These are phyloP conservation scores for Xyrauchen texanus DNA, from an alignment of 2,113 vertebrate species.

Conservation along the genomic window DNA sequence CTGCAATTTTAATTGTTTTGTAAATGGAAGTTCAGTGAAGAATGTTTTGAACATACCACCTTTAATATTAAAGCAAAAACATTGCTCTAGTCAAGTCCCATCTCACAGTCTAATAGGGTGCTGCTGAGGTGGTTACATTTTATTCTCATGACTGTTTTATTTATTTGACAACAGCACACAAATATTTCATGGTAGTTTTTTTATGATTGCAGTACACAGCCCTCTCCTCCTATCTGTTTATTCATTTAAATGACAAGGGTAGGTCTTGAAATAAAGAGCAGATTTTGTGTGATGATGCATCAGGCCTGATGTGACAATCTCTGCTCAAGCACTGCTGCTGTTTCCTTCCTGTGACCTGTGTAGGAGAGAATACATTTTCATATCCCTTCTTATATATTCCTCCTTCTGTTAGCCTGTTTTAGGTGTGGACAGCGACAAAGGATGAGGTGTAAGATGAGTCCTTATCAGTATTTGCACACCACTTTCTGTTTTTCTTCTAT, in stretches of 20 bases:
- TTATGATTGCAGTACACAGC: neutral
- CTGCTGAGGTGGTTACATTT: neutral
- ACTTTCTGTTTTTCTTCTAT: neutral
- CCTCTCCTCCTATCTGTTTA: slow-evolving; percentile 15
- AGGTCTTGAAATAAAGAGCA: slow-evolving; percentile 9
- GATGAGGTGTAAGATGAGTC: neutral
- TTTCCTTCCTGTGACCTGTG: neutral
- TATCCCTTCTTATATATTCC: neutral
- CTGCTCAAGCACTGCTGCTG: neutral
- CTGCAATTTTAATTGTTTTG: no score
- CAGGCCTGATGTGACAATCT: neutral
- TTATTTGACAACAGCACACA: slow-evolving; percentile 3
- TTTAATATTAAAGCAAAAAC: no score
- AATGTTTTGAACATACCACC: no score
- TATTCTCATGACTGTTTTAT: neutral
- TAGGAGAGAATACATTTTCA: neutral
- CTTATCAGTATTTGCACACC: neutral
- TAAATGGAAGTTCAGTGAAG: no score
- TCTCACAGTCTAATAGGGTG: no score
- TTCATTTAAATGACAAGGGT: neutral
- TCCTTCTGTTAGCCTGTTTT: neutral
- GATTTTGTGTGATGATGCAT: slow-evolving; percentile 11
- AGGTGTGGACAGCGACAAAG: neutral
- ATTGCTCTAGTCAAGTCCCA: no score
- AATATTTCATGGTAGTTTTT: slow-evolving; percentile 3